Percentiles rank a stretch among this genome's conserved stretches.
Evolutionary conservation across 2,888 invertebrate species (phyloP).

Genomic region (Hypolimnas misippus): DNA sequence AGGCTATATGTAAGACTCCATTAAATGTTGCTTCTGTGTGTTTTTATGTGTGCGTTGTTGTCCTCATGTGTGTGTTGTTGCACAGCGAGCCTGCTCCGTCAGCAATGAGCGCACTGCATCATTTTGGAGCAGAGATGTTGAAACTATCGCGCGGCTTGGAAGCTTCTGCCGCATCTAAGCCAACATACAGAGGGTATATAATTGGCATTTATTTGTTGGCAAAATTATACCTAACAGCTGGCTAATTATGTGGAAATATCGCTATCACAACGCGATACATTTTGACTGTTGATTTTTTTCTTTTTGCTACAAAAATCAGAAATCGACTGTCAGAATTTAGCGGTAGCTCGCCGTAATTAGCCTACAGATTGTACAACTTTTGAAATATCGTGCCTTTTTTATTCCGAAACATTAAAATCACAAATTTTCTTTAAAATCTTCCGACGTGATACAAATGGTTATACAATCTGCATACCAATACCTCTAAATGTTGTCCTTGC

Average conservation of each 20-base stretch:
- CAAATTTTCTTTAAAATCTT: no score
- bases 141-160: conserved; percentile 92
- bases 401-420: no score
- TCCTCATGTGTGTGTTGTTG: conserved; percentile 57
- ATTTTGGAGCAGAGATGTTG: conserved; percentile 94
- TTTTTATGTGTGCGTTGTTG: conserved; percentile 51
- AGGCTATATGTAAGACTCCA: not conserved
- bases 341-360: no score
- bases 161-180: conserved; percentile 85
- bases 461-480: conserved; percentile 27
- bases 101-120: conserved; percentile 93
- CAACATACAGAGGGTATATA: conserved; percentile 76
- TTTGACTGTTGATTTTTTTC: no score
- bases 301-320: not conserved
- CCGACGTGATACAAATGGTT: not conserved
- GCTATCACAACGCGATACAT: no score
- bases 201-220: conserved; percentile 68
- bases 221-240: no score
- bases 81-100: conserved; percentile 90
- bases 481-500: conserved; percentile 29
- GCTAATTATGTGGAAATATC: no score
- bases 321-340: no score
- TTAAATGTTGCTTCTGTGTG: conserved; percentile 36
- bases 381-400: no score
- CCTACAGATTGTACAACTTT: conserved; percentile 24